A percentile compares a stretch with the other conserved stretches of the same genome.
Conservation (phyloP, 2,888 invertebrate genomes). For the Morinoia aosen region DNA sequence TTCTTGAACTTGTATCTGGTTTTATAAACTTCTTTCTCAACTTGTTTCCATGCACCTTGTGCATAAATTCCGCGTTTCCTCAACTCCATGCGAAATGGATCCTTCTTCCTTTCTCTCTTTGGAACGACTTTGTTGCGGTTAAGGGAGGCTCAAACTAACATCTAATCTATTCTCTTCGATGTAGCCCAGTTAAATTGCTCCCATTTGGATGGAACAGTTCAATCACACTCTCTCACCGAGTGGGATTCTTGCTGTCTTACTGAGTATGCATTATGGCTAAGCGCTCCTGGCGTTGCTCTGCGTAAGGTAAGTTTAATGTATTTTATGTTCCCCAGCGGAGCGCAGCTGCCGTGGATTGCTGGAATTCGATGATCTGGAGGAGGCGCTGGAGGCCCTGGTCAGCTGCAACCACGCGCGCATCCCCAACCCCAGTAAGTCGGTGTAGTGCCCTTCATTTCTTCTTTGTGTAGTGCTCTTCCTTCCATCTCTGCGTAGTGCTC, state of each 20-base stretch:
- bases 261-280: too few relatives aligned
- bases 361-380: slow-evolving; percentile 92
- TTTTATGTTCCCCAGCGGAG: slow-evolving; percentile 70
- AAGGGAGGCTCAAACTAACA: background rate
- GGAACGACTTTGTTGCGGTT: too few relatives aligned
- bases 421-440: slow-evolving; percentile 81
- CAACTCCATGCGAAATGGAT: too few relatives aligned
- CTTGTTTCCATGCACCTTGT: too few relatives aligned
- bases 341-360: slow-evolving; percentile 87
- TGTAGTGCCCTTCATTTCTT: too few relatives aligned
- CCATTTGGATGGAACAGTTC: background rate
- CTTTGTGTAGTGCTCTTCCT: slow-evolving; percentile 71
- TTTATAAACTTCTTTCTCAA: too few relatives aligned
- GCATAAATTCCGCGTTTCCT: too few relatives aligned
- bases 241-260: background rate
- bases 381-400: slow-evolving; percentile 95
- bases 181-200: background rate
- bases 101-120: too few relatives aligned
- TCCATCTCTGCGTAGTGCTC: slow-evolving; percentile 69
- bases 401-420: slow-evolving; percentile 97
- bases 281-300: too few relatives aligned
- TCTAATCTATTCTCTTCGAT: background rate
- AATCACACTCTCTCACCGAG: background rate
- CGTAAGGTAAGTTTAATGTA: background rate
- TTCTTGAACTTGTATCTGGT: too few relatives aligned